Evolutionary conservation across 2,797 vertebrate genomes (phyloP).

Genomic region (Mallotus villosus): DNA sequence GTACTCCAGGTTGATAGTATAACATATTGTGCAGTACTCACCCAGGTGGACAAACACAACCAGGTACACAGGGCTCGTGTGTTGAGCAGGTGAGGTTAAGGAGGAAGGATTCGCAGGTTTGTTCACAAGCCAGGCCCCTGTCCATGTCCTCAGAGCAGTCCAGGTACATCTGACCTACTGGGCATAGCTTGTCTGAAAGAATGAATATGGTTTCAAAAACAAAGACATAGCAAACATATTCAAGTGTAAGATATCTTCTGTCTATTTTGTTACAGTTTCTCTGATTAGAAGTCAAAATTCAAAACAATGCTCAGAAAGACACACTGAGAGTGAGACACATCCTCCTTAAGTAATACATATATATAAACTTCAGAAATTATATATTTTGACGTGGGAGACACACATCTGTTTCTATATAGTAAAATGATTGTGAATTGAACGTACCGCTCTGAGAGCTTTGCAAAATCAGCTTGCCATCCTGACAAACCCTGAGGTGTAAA

Average conservation of each 20-base stretch:
- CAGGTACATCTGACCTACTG: constrained; percentile 82
- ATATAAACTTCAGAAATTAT: too few species aligned
- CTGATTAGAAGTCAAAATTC: too few species aligned
- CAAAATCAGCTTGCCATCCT: constrained; percentile 85
- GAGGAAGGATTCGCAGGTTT: constrained; percentile 90
- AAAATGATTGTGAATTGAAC: constrained; percentile 25
- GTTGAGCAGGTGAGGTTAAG: constrained; percentile 86
- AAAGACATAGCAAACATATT: too few species aligned
- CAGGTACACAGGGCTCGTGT: constrained; percentile 85
- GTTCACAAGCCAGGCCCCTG: constrained; percentile 79
- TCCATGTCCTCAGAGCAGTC: constrained; percentile 83
- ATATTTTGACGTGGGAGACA: background rate
- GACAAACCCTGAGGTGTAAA: constrained; percentile 81
- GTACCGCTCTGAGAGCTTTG: constrained; percentile 76
- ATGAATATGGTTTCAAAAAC: background rate
- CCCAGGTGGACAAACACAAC: constrained; percentile 88
- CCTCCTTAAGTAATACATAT: too few species aligned
- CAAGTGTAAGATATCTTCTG: too few species aligned
- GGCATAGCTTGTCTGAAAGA: constrained; percentile 78
- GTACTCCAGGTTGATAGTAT: background rate
- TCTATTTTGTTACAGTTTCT: too few species aligned
- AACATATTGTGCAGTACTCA: constrained; percentile 63
- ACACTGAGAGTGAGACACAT: too few species aligned
- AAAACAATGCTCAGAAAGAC: too few species aligned
- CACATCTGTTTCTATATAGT: too few species aligned